phyloP scores from a whole-genome alignment of 2,113 vertebrate genomes.

The Plecturocebus donacophilus region DNA sequence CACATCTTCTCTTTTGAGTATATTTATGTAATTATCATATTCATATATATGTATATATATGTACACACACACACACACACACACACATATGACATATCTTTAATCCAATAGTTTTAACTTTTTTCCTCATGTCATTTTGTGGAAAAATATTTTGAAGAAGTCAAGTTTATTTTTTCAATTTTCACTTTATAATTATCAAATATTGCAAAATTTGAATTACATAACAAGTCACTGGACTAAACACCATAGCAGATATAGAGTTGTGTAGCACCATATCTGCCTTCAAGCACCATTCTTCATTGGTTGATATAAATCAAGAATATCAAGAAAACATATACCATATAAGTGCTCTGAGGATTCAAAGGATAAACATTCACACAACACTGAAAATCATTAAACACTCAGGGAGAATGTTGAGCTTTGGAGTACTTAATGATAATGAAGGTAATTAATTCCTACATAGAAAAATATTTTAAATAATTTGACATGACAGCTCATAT shows the following conservation, averaged over 20 bases:
- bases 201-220: not conserved
- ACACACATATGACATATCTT: not conserved
- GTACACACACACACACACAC: not conserved
- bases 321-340: not conserved
- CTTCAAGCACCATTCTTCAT: not conserved
- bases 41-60: too few species aligned
- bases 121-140: not conserved
- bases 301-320: not conserved
- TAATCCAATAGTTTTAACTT: not conserved
- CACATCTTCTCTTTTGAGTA: not conserved
- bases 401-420: not conserved
- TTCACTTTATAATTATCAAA: not conserved
- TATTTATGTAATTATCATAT: not conserved
- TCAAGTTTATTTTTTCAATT: not conserved
- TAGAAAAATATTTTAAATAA: not conserved
- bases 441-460: not conserved
- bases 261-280: not conserved
- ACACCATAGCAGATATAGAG: not conserved
- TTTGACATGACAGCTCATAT: not conserved
- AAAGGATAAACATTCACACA: not conserved
- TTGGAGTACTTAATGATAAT: not conserved
- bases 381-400: not conserved
- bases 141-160: not conserved
- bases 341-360: not conserved
- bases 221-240: not conserved